Evolutionary conservation across 2,888 invertebrate genomes (phyloP).

Genomic region (Amaurobius ferox): DNA sequence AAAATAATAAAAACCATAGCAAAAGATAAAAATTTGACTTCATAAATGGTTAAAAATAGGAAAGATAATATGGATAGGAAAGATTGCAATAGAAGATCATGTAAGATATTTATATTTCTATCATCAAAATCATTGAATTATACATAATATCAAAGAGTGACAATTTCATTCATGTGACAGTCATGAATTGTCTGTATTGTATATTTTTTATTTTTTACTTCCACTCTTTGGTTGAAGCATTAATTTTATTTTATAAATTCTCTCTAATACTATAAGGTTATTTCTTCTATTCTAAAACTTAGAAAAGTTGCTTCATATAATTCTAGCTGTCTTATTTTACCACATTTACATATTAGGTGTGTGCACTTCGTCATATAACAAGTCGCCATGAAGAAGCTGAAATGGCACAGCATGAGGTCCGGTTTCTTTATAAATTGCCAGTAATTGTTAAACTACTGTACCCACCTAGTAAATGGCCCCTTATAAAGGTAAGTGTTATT

Average conservation of each 20-base stretch:
- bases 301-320: background rate
- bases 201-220: too few species aligned
- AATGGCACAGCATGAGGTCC: constrained; percentile 97
- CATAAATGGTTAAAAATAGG: too few species aligned
- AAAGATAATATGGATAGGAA: too few species aligned
- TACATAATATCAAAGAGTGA: too few species aligned
- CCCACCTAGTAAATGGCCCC: constrained; percentile 97
- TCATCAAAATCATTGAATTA: too few species aligned
- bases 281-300: background rate
- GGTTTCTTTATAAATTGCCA: constrained; percentile 91
- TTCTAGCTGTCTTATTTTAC: background rate
- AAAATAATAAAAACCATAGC: too few species aligned
- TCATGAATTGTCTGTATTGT: background rate
- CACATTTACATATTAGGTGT: constrained; percentile 81
- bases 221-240: too few species aligned
- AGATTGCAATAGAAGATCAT: too few species aligned
- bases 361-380: constrained; percentile 97
- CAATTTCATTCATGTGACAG: background rate
- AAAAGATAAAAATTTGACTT: too few species aligned
- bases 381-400: constrained; percentile 97
- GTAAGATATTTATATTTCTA: too few species aligned
- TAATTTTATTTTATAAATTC: too few species aligned
- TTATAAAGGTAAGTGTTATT: constrained; percentile 84
- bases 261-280: background rate
- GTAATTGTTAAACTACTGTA: constrained; percentile 96